Conservation (phyloP, 2,888 invertebrate species). For the Eupeodes latifasciatus region DNA sequence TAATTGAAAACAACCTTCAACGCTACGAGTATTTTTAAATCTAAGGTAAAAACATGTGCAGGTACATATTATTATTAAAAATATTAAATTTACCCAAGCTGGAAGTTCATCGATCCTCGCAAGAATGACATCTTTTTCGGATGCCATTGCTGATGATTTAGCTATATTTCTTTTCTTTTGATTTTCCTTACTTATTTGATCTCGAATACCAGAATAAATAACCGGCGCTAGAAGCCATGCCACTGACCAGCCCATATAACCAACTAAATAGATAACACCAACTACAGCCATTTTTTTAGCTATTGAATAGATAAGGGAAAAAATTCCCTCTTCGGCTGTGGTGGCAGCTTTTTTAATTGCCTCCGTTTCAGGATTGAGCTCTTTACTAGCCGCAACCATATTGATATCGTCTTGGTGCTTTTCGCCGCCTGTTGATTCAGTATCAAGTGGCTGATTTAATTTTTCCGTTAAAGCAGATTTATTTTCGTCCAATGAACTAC, state of each 20-base stretch:
- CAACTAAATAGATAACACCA: slow-evolving; percentile 91
- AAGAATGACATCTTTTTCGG: slow-evolving; percentile 94
- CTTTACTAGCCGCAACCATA: slow-evolving; percentile 71
- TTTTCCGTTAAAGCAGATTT: slow-evolving; percentile 42
- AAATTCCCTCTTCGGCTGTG: slow-evolving; percentile 84
- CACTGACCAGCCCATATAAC: slow-evolving; percentile 91
- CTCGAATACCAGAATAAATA: slow-evolving; percentile 90
- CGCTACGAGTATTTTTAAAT: too few species aligned
- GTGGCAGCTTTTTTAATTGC: slow-evolving; percentile 22
- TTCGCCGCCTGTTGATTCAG: slow-evolving; percentile 6
- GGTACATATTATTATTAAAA: too few species aligned
- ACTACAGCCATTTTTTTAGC: slow-evolving; percentile 90
- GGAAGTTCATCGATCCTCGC: slow-evolving; percentile 95
- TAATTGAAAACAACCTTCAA: too few species aligned
- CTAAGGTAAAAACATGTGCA: too few species aligned
- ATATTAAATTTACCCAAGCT: slow-evolving; percentile 90
- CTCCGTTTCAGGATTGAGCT: slow-evolving; percentile 60
- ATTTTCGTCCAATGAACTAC: slow-evolving; percentile 61
- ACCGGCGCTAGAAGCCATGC: slow-evolving; percentile 94
- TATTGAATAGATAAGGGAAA: slow-evolving; percentile 87
- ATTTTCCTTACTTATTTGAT: slow-evolving; percentile 91
- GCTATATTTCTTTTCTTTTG: slow-evolving; percentile 90
- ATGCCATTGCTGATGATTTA: slow-evolving; percentile 90
- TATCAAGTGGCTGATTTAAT: slow-evolving; percentile 31
- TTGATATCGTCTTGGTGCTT: slow-evolving; percentile 36